Base-by-base conservation (phyloP, 2,797 vertebrate species). In the Tauraco hartlaubi region DNA sequence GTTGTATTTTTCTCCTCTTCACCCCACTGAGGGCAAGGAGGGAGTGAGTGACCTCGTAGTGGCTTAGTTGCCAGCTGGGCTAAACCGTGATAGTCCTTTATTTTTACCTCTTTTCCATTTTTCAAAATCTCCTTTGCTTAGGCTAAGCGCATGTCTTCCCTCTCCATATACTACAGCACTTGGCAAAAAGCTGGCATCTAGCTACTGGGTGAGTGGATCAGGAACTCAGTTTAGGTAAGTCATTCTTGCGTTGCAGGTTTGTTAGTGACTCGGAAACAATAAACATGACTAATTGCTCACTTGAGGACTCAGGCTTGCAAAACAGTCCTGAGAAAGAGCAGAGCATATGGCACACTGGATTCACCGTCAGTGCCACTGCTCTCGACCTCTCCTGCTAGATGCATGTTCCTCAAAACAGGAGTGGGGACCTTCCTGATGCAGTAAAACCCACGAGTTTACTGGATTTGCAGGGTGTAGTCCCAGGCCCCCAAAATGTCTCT, bases 381-480 rank as follows among this genome's bases (percentile, higher is more conserved):
- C 44, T 75, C 1, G 4, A 66, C 14, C 15, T 77, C 35, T 92
- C 28, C 19, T 58, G 28, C 48, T 59, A 28, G 33, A 29, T 51
- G 12, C 1, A 3, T 19, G 10, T 43, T 81, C 33, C 51, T 72
- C 33, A 31, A 39, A 80, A 58, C 10, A 39, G 35, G 52, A 59
- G 18, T 13, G 28, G 25, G 20, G 26, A 63, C 25, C 31, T 74
- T 67, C 41, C 41, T 39, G 28, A 62, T 35, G 51, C 31, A 77
- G 16, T 20, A 26, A 73, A 15, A 21, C 14, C 3, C 0, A 0
- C 5, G 44, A 43, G 9, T 8, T 41, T 74, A 2, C 11, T 62
- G 37, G 31, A 67, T 33, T 56, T 43, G 12, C 11, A 35, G 10
- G 17, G 1, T 62, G 15, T 35, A 28, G 9, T 66, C 26, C 19